A percentile compares a stretch with the other conserved stretches of the same genome.
phyloP scores from a whole-genome alignment of 2,888 invertebrate species.

The Tetrapedia diversipes region DNA sequence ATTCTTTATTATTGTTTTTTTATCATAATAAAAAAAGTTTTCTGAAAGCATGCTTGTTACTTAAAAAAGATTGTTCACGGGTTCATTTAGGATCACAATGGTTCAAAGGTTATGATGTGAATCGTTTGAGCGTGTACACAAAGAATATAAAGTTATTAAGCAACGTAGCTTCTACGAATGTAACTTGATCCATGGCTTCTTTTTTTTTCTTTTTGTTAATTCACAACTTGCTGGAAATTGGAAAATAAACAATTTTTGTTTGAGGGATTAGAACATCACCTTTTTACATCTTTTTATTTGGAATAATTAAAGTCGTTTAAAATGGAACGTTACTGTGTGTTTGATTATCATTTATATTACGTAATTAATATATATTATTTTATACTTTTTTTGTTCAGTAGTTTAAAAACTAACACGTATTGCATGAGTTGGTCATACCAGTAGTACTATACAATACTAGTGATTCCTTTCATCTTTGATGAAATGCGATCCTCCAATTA shows the following conservation, averaged over 20 bases:
- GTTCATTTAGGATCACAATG: background rate
- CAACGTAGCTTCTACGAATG: conserved; percentile 11
- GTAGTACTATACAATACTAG: background rate
- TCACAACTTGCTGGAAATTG: conserved; percentile 18
- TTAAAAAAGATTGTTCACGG: background rate
- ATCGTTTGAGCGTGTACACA: conserved; percentile 15
- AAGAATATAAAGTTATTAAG: conserved; percentile 22
- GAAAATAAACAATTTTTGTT: conserved; percentile 6
- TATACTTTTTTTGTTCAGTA: background rate
- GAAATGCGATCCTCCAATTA: conserved; percentile 36
- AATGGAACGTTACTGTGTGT: no score
- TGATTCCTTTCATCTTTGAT: conserved; percentile 13
- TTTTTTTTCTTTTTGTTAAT: conserved; percentile 2
- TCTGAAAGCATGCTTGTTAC: background rate
- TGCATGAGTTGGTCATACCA: background rate
- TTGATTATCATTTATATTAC: background rate
- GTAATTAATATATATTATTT: background rate
- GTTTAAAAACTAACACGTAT: background rate
- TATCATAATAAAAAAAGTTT: background rate
- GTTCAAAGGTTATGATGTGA: conserved; percentile 28
- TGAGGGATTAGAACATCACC: background rate
- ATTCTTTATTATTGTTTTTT: background rate
- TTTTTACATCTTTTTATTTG: no score
- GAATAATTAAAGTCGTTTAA: no score
- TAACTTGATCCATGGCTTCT: conserved; percentile 1